These are phyloP conservation scores for Amphimedon queenslandica DNA, from an alignment of 37 sponge, comb jelly and placozoan species.

Conservation along the genomic window DNA sequence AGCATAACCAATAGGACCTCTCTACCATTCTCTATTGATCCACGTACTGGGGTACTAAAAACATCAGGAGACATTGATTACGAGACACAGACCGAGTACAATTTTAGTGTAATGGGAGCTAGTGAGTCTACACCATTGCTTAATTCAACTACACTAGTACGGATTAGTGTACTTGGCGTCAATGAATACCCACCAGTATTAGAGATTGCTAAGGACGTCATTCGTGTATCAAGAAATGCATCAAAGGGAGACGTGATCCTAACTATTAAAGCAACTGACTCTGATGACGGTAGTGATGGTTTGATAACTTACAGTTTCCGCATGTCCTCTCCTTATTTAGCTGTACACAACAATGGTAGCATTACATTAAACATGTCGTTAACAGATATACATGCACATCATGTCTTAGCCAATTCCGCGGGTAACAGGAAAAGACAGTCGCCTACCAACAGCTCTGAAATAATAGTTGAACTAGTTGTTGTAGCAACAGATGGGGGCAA, in stretches of 20 bases:
- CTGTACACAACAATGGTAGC: background rate
- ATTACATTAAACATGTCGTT: background rate
- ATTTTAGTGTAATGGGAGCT: slow-evolving; percentile 23
- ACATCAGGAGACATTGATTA: slow-evolving; percentile 10
- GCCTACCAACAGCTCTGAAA: background rate
- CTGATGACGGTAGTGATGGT: slow-evolving; percentile 32
- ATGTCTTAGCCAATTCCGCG: background rate
- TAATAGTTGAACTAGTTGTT: background rate
- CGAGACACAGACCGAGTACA: slow-evolving; percentile 1
- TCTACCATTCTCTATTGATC: slow-evolving; percentile 25
- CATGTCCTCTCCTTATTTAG: background rate
- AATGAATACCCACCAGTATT: slow-evolving; percentile 29
- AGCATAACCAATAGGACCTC: background rate
- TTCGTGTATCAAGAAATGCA: background rate
- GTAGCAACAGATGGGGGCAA: background rate
- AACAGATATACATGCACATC: background rate
- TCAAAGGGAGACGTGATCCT: slow-evolving; percentile 10
- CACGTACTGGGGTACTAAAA: slow-evolving; percentile 13
- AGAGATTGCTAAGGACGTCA: background rate
- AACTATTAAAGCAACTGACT: slow-evolving; percentile 31
- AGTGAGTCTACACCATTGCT: slow-evolving; percentile 6
- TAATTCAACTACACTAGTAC: slow-evolving; percentile 1
- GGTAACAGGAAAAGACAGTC: background rate
- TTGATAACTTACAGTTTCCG: background rate
- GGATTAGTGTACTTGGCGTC: slow-evolving; percentile 23